Evolutionary conservation across 1,140 invertebrate species (phyloP).

Genomic region (Macrobrachium rosenbergii): DNA sequence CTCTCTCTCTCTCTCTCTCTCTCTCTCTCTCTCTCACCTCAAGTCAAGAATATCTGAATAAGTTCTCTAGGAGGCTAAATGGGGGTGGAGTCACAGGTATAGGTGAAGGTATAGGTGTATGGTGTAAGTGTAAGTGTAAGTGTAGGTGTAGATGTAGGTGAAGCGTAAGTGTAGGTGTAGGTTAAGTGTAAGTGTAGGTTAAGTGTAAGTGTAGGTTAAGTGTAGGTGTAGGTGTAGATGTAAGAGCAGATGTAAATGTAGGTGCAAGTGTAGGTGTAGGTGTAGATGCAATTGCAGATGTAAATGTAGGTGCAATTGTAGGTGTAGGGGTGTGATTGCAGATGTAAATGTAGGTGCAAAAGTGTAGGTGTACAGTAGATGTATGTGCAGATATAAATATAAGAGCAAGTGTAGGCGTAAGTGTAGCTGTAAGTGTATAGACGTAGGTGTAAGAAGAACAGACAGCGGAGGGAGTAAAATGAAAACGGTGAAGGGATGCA

Average conservation of each 20-base stretch:
- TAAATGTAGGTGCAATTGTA: not conserved
- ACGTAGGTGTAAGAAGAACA: not conserved
- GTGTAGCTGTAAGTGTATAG: not conserved
- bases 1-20: constrained; percentile 30
- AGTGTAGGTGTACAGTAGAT: too few relatives aligned
- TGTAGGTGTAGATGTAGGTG: too few relatives aligned
- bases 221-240: too few relatives aligned
- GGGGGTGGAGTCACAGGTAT: not conserved
- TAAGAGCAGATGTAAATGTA: not conserved
- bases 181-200: not conserved
- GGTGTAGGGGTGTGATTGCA: too few relatives aligned
- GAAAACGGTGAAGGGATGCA: not conserved
- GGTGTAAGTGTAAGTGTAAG: too few relatives aligned
- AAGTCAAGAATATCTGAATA: too few relatives aligned
- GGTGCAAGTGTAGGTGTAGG: not conserved
- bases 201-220: not conserved
- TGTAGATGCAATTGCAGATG: not conserved
- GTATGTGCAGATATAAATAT: too few relatives aligned
- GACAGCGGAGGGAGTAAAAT: not conserved
- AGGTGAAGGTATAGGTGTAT: not conserved
- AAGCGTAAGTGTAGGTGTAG: not conserved
- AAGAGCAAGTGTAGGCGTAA: not conserved
- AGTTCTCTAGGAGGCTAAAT: too few relatives aligned
- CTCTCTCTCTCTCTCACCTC: constrained; percentile 4
- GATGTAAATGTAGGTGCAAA: too few relatives aligned